Evolutionary conservation across 1,140 invertebrate genomes (phyloP).

Genomic region (Gonioctena quinquepunctata): DNA sequence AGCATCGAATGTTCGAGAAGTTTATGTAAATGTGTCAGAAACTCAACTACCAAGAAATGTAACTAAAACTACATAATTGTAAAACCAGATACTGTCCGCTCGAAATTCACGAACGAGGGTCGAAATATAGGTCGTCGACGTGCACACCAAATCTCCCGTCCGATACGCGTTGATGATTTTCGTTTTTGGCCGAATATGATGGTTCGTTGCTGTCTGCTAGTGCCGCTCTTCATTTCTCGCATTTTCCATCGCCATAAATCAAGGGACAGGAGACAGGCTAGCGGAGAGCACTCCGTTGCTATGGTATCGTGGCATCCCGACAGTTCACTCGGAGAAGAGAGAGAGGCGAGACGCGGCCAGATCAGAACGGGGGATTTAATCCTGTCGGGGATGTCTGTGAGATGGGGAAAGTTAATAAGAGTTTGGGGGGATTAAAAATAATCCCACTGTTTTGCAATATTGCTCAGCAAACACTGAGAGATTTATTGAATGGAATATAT

Average conservation of each 20-base stretch:
- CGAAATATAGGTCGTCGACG: conserved; percentile 1
- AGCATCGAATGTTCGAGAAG: no score
- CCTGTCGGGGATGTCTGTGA: conserved; percentile 49
- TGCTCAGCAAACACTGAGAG: conserved; percentile 39
- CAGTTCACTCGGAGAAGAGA: conserved; percentile 39
- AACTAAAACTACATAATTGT: no score
- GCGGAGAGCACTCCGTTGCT: conserved; percentile 55
- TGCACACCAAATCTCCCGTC: not conserved
- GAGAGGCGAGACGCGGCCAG: conserved; percentile 10
- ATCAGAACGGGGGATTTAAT: conserved; percentile 54
- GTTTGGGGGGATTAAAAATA: conserved; percentile 57
- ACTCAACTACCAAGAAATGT: no score
- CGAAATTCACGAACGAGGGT: not conserved
- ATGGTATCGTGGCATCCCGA: conserved; percentile 56
- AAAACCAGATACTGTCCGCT: no score
- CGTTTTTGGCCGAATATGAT: conserved; percentile 32
- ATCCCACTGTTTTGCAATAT: conserved; percentile 57
- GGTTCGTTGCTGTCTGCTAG: conserved; percentile 49
- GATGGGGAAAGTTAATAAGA: conserved; percentile 56
- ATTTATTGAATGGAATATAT: conserved; percentile 22
- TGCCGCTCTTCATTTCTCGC: conserved; percentile 58
- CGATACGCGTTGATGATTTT: conserved; percentile 29
- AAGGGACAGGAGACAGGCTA: conserved; percentile 57
- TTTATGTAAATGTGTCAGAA: no score
- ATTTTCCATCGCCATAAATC: conserved; percentile 58